Base-by-base conservation (phyloP, 2,888 invertebrate genomes). In the Lasioglossum calceatum region DNA sequence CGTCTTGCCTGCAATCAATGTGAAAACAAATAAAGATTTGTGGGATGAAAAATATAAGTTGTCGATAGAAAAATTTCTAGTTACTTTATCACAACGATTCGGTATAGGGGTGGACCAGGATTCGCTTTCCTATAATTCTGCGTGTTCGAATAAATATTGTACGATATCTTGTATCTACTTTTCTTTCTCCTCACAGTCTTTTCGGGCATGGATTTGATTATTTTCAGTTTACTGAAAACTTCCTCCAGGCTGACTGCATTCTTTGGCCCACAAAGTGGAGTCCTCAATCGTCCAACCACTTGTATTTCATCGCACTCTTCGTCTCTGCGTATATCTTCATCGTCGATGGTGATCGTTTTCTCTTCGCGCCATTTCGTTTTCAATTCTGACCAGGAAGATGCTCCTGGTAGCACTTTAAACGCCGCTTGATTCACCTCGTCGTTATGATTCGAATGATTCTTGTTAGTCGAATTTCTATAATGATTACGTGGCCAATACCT, bases 301-400 rank as follows among this genome's bases (percentile, higher is more conserved):
- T 94, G 91, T 4, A 94, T 89, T 54, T 95, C 95, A 16, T 89
- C 93, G 50, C 81, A 83, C 4, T 74, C 80, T 14, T 83, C 85
- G 7, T 82, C 76, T 23, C 42, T 77, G 42, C 90, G 91, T 19
- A 64, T 89, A 77, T 95, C 94, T 61, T 95, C 95, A 72, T 95
- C 95, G 7, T 95, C 95, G 64, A 95, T 95, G 1, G 94, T 94
- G 10, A 95, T 95, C 0, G 94, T 95, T 74, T 93, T 94, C 42
- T 93, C 93, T 10, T 95, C 95, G 27, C 91, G 91, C 95, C 94
- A 95, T 77, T 92, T 95, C 72, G 89, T 90, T 77, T 94, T 95
- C 27, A 95, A 84, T 75, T 95, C 94, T 0, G 90, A 54, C 95
- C 95, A 95, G 0, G 95, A 93, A 0, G 87, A 85, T 47, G 90